Evolutionary conservation across 1,140 invertebrate species (phyloP).

Genomic region (Panonychus citri): DNA sequence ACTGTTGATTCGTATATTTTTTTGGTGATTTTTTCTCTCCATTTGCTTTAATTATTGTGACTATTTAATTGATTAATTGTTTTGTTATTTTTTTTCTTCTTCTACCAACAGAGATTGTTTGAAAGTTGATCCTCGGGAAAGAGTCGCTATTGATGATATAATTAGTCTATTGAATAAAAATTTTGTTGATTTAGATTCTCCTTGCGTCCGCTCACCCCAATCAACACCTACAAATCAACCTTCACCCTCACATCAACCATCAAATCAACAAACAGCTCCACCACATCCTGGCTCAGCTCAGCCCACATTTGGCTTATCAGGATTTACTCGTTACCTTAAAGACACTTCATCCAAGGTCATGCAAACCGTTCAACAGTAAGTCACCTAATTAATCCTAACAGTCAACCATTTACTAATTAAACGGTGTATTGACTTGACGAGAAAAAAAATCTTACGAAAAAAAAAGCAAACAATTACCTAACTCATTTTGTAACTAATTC

Average conservation of each 20-base stretch:
- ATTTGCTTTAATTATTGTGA: neutral
- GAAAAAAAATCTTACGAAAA: no score
- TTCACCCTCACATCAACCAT: neutral
- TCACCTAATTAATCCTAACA: conserved; percentile 15
- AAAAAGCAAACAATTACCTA: no score
- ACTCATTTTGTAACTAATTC: no score
- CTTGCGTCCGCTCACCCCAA: conserved; percentile 4
- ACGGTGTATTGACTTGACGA: no score
- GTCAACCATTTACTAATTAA: no score
- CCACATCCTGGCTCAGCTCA: conserved; percentile 3
- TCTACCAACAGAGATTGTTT: conserved; percentile 5
- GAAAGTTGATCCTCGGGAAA: conserved; percentile 9
- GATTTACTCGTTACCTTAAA: conserved; percentile 37
- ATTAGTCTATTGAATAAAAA: conserved; percentile 6
- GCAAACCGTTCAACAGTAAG: conserved; percentile 78
- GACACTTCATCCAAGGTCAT: conserved; percentile 89
- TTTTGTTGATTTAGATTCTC: conserved; percentile 10
- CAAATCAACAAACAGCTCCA: neutral
- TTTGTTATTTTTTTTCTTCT: neutral
- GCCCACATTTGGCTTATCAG: conserved; percentile 7
- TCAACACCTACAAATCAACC: neutral
- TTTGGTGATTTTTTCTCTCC: neutral
- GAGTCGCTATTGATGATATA: conserved; percentile 4
- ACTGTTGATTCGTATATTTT: no score
- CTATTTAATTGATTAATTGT: neutral